A percentile compares a stretch with the other conserved stretches of the same genome.
phyloP scores from a whole-genome alignment of 2,797 vertebrate genomes.

The Borostomias antarcticus region DNA sequence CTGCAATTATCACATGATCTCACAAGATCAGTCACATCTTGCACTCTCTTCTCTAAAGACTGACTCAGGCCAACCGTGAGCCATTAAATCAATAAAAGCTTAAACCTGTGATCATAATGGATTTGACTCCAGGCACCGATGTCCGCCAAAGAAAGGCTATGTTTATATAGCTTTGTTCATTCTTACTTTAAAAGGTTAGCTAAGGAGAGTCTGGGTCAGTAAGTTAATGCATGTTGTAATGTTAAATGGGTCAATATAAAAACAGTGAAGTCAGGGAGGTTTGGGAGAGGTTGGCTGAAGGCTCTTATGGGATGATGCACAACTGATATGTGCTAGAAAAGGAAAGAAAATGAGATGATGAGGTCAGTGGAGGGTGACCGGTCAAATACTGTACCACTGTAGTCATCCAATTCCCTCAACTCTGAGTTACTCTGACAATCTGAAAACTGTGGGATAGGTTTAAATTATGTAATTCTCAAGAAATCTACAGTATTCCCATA shows the following conservation, averaged over 20 bases:
- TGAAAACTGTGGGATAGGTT: too few species aligned
- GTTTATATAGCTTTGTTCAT: neutral
- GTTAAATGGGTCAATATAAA: neutral
- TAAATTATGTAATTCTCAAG: too few species aligned
- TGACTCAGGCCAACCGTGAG: neutral
- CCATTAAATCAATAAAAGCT: neutral
- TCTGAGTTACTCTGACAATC: neutral
- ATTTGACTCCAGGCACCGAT: neutral
- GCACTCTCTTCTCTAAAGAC: neutral
- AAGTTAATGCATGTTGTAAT: neutral
- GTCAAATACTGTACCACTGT: neutral
- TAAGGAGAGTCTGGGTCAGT: neutral
- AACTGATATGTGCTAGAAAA: constrained; percentile 6
- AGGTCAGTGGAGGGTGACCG: constrained; percentile 2
- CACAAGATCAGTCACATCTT: neutral
- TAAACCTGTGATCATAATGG: neutral
- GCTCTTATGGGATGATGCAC: neutral
- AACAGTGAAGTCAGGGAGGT: neutral
- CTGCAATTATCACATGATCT: constrained; percentile 11
- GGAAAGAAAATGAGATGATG: constrained; percentile 11
- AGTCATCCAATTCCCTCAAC: neutral
- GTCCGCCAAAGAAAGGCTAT: neutral
- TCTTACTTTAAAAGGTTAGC: constrained; percentile 6
- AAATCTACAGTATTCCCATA: too few species aligned
- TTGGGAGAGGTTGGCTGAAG: neutral